These are phyloP conservation scores for Apocrypta bakeri DNA, from an alignment of 1,140 invertebrate species.

Conservation along the genomic window DNA sequence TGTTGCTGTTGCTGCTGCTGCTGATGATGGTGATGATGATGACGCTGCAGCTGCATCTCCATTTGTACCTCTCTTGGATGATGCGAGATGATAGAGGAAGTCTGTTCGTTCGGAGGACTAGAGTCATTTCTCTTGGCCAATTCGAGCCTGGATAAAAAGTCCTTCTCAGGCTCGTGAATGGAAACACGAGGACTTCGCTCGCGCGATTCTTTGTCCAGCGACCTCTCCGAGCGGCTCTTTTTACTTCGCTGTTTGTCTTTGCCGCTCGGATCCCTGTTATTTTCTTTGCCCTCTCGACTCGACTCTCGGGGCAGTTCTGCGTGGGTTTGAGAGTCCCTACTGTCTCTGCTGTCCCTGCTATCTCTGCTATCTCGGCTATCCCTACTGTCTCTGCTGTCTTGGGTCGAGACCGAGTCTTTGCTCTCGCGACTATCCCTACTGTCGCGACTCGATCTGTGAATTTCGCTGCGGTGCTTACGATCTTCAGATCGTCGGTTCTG, in stretches of 20 bases:
- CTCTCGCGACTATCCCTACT: conserved; percentile 68
- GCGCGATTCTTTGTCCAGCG: conserved; percentile 63
- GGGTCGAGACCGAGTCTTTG: conserved; percentile 61
- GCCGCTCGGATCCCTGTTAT: conserved; percentile 60
- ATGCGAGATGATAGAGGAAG: conserved; percentile 53
- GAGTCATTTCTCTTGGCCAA: conserved; percentile 68
- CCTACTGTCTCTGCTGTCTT: conserved; percentile 58
- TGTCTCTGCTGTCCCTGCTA: conserved; percentile 54
- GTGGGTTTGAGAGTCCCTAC: conserved; percentile 55
- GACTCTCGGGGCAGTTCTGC: conserved; percentile 60
- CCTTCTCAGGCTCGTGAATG: conserved; percentile 76
- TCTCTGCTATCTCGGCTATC: conserved; percentile 61
- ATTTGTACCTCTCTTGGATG: conserved; percentile 61
- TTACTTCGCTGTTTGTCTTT: conserved; percentile 68
- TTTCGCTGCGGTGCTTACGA: conserved; percentile 70
- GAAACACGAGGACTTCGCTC: conserved; percentile 70
- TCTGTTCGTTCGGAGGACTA: conserved; percentile 62
- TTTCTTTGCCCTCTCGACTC: conserved; percentile 67
- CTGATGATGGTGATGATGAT: conserved; percentile 58
- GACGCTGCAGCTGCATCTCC: conserved; percentile 54
- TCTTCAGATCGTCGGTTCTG: conserved; percentile 71
- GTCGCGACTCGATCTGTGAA: conserved; percentile 68
- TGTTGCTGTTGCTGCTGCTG: conserved; percentile 60
- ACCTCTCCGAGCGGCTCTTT: conserved; percentile 62
- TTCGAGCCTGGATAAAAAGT: conserved; percentile 79